Percentiles rank a stretch among this genome's conserved stretches.
phyloP scores from a whole-genome alignment of 2,888 invertebrate genomes.

The Mythimna lalbum region DNA sequence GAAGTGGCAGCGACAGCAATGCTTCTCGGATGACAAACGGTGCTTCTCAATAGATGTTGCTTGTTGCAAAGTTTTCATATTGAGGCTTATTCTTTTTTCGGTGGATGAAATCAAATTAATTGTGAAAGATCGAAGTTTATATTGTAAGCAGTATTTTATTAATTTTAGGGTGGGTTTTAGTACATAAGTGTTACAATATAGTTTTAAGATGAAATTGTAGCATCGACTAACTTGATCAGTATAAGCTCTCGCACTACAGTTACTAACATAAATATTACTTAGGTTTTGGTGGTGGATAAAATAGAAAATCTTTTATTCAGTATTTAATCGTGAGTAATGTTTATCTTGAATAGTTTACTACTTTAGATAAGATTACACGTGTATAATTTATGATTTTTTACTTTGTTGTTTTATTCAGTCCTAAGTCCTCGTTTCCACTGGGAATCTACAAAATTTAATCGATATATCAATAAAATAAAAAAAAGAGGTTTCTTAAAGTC shows the following conservation, averaged over 20 bases:
- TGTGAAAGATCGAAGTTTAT: constrained; percentile 61
- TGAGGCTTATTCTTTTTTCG: constrained; percentile 71
- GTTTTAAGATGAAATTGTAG: constrained; percentile 68
- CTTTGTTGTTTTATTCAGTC: constrained; percentile 73
- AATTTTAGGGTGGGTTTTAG: constrained; percentile 74
- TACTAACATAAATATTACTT: constrained; percentile 82
- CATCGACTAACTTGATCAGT: constrained; percentile 64
- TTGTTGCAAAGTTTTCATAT: constrained; percentile 70
- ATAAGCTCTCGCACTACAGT: constrained; percentile 72
- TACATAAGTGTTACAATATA: constrained; percentile 81
- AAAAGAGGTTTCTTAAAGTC: background rate
- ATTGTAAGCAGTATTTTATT: constrained; percentile 70
- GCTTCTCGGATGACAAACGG: constrained; percentile 58
- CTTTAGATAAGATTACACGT: constrained; percentile 75
- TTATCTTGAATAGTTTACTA: constrained; percentile 81
- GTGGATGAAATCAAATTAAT: constrained; percentile 59
- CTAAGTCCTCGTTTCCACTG: constrained; percentile 1
- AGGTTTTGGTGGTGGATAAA: constrained; percentile 85
- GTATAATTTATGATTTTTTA: constrained; percentile 79
- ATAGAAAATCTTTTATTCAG: constrained; percentile 81
- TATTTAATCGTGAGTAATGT: constrained; percentile 84
- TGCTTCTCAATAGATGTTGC: constrained; percentile 68
- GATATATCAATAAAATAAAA: background rate
- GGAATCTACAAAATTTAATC: background rate
- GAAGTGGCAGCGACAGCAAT: constrained; percentile 27